Conservation (phyloP, 2,113 vertebrate species). For the Channa maculata region DNA sequence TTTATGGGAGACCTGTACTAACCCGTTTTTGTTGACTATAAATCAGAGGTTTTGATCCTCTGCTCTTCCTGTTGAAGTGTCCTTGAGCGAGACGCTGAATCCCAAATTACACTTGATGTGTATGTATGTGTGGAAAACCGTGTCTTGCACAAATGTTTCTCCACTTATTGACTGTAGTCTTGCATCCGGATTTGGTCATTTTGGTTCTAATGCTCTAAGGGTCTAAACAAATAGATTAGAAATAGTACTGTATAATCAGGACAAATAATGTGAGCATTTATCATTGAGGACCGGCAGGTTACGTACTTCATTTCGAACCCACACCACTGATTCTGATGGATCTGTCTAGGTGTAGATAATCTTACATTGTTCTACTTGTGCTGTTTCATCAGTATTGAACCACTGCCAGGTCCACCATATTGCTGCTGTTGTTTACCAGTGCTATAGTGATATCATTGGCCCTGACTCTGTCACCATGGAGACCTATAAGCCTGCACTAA, state of each 20-base stretch:
- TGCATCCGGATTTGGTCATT: conserved; percentile 50
- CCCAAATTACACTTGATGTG: conserved; percentile 6
- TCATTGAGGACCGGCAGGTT: not conserved
- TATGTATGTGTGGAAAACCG: conserved; percentile 2
- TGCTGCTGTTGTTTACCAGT: conserved; percentile 89
- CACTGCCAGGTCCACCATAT: conserved; percentile 91
- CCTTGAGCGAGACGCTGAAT: conserved; percentile 46
- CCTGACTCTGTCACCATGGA: conserved; percentile 89
- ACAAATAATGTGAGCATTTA: not conserved
- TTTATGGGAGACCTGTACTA: too few relatives aligned
- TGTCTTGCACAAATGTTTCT: conserved; percentile 32
- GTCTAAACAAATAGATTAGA: conserved; percentile 29
- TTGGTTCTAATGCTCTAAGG: conserved; percentile 8
- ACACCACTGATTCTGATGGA: not conserved
- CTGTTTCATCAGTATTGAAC: conserved; percentile 87
- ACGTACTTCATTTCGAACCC: not conserved
- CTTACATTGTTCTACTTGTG: conserved; percentile 14
- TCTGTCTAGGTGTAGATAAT: not conserved
- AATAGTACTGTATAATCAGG: not conserved
- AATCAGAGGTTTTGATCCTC: conserved; percentile 8
- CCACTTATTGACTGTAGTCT: conserved; percentile 24
- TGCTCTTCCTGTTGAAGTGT: conserved; percentile 11
- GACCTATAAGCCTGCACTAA: conserved; percentile 87
- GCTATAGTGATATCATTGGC: conserved; percentile 90
- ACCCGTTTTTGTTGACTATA: not conserved